These are phyloP conservation scores for Scaptomyza cyrtandrae DNA, from an alignment of 2,888 invertebrate genomes.

Conservation along the genomic window DNA sequence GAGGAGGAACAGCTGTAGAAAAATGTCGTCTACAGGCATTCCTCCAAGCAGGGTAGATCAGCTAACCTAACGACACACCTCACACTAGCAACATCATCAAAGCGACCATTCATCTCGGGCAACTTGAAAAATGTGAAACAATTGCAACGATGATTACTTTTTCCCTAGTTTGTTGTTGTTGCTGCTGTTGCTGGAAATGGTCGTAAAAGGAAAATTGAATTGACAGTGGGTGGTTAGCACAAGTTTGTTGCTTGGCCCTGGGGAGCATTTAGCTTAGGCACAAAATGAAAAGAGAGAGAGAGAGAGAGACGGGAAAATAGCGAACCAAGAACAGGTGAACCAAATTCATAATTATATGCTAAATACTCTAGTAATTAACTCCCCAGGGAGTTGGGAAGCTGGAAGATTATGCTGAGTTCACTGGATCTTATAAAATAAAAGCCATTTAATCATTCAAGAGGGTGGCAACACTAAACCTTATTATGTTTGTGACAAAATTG, in stretches of 20 bases:
- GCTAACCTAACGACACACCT: not conserved
- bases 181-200: conserved; percentile 46
- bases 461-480: conserved; percentile 15
- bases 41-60: not conserved
- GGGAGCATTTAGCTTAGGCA: conserved; percentile 55
- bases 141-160: conserved; percentile 80
- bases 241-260: conserved; percentile 47
- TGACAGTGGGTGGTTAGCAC: conserved; percentile 62
- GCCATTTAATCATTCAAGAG: conserved; percentile 49
- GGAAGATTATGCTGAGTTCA: conserved; percentile 51
- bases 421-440: conserved; percentile 48
- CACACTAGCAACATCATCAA: conserved; percentile 63
- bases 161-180: conserved; percentile 44
- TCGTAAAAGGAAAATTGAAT: conserved; percentile 76
- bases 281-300: not conserved
- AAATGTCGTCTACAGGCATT: conserved; percentile 78
- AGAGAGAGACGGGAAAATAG: not conserved
- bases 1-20: conserved; percentile 8
- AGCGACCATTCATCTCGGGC: conserved; percentile 70
- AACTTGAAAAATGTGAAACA: conserved; percentile 78
- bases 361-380: conserved; percentile 74
- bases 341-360: conserved; percentile 75
- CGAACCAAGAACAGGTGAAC: conserved; percentile 40
- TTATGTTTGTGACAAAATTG: conserved; percentile 36
- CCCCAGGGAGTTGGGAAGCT: conserved; percentile 60